Base-by-base conservation (phyloP, 2,888 invertebrate species). In the Ormyrus rosae region DNA sequence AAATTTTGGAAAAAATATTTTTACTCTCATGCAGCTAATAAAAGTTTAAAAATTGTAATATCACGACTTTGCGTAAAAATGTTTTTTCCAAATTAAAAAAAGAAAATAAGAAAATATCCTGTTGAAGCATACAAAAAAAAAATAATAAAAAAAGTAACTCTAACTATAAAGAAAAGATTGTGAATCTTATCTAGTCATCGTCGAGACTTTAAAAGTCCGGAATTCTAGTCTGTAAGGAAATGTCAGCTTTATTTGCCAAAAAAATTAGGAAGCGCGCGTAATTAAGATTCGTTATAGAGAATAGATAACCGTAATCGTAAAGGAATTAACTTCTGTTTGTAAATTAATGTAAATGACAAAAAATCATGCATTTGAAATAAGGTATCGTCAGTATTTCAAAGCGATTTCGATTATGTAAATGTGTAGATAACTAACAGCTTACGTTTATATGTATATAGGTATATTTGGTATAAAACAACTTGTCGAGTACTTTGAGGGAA, bases 211-310 rank as follows among this genome's bases (percentile, higher is more conserved):
- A 19, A 34, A 51, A 65, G 56, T 11, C 76, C 55, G 63, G n/a
- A 9, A 65, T 48, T 13, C 13, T 45, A n/a, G 48, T 34, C 34
- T 45, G 9, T 80, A 75, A 65, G 71, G 11, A 77, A 81, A 68
- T 51, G 10, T 58, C 79, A 81, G 81, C 81, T 81, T 81, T 76
- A 76, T 60, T 79, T 81, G 79, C 81, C 81, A 81, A 81, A 78
- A 67, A 46, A 61, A 76, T 70, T 72, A 64, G 51, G 58, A 45
- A 8, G 3, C 34, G 60, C 8, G 53, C 11, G 13, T 63, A 53
- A 46, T 74, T 3, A 60, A 51, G 1, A 10, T 72, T 60, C 11
- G 56, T 56, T 34, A 65, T 34, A 65, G 50, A 10, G n/a, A 58
- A 55, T 19, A 34, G 34, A 34, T 34, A 56, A 51, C 7, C 19